Evolutionary conservation across 2,888 invertebrate species (phyloP), one percentile per base, ranked within the genome.

Genomic region (Caenorhabditis sp.): DNA sequence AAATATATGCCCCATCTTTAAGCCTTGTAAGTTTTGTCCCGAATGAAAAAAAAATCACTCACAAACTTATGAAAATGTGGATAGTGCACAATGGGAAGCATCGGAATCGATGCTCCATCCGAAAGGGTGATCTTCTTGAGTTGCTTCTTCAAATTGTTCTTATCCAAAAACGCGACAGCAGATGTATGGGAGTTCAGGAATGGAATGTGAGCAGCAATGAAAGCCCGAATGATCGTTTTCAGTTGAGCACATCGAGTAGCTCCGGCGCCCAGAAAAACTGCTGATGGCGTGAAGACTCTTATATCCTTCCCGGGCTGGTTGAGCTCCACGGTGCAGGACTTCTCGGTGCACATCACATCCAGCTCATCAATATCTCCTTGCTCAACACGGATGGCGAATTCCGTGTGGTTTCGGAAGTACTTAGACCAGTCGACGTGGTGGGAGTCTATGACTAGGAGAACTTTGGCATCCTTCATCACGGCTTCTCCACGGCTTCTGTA

Each of bases 51-150:
- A 47, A 47, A 47, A 16, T 41, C 74, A 84, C 87, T 80, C n/a
- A 89, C 89, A 74, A 89, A 89, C 76, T 87, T 88, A 19, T 86
- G 82, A 70, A 89, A 89, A 64, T 87, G 83, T 6, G 89, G 89
- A 69, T 89, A 88, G 51, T 89, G 89, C n/a, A 87, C 80, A 26
- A 86, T 86, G 0, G 89, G 89, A 12, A 89, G 85, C 66, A 89
- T 84, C 1, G 89, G 89, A 5, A 89, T 86, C 12, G 80, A 54
- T 1, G 83, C 76, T 14, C 89, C 89, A 74, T 89, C 89, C 2
- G 80, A 16, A 1, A 87, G 58, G 1, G 84, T 84, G 2, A 86
- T 77, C 68, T 86, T 85, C 28, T 87, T 84, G 41, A 89, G 54
- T 41, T 88, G 85, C 64, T 89, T 88, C 54, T 88, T 88, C 86